Base-by-base conservation (phyloP, 2,113 vertebrate genomes). In the Odocoileus hemionus region DNA sequence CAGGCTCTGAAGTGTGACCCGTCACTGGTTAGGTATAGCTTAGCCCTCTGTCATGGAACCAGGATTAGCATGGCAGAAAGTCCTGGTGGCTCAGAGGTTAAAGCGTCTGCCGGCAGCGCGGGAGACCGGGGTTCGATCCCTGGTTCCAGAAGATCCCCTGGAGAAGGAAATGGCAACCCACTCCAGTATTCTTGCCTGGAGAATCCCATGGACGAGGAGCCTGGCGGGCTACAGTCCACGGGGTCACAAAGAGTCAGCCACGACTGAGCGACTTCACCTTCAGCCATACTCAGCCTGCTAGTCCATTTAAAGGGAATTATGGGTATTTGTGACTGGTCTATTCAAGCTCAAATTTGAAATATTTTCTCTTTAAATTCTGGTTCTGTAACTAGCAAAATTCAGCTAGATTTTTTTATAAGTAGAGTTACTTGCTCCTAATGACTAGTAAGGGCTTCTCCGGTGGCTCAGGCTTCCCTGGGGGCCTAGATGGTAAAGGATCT, bases 221-320 rank as follows among this genome's bases (percentile, higher is more conserved):
- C 47, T 50, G 47, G 47, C 13, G 2, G 47, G 47, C 47, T 50
- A 50, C 47, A 50, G 47, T 50, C 47, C 47, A 50, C 3, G 47
- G 47, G 3, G 47, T 50, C 47, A 50, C 12, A 50, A 50, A 50
- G 47, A 50, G 47, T 50, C 0, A 12, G 47, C 12, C 47, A 13
- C 12, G 12, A 50, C 47, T 50, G 47, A 50, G 47, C 12, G 47
- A 50, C 47, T 50, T 50, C 47, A 50, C 47, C 47, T 50, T 50
- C 47, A 50, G 47, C 47, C 47, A 13, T 50, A 50, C 12, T 50
- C 47, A 50, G 2, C 47, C 47, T 50, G 47, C 47, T 16, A 25
- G 43, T 36, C n/a, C 88, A 43, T 76, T 96, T 94, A 82, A 16
- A 91, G 95, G 86, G 91, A 96, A 93, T 89, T 95, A 93, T 1